phyloP scores from a whole-genome alignment of 2,797 vertebrate genomes.

The Lepus townsendii region DNA sequence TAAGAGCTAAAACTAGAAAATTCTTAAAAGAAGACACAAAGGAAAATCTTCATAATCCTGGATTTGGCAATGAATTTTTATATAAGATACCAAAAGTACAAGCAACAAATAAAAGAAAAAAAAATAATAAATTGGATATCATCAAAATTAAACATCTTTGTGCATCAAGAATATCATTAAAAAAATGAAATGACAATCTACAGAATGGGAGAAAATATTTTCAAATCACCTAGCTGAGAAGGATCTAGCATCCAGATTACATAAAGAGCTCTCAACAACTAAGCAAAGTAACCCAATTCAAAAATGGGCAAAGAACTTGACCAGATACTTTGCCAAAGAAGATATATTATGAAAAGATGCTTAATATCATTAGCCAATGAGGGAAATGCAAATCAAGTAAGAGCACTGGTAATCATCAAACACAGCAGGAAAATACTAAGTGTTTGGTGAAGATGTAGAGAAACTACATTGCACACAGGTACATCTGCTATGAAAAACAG shows the following conservation, averaged over 20 bases:
- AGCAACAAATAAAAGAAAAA: not conserved
- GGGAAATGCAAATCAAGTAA: slow-evolving; percentile 36
- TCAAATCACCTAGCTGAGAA: slow-evolving; percentile 10
- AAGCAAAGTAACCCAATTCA: not conserved
- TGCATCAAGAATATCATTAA: slow-evolving; percentile 46
- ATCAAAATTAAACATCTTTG: slow-evolving; percentile 35
- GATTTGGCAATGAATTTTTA: not conserved
- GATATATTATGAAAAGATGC: not conserved
- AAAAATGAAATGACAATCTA: slow-evolving; percentile 17
- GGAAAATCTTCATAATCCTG: not conserved
- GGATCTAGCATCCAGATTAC: not conserved
- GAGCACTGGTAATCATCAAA: not conserved
- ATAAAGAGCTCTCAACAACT: not conserved
- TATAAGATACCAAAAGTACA: not conserved
- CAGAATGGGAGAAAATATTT: not conserved
- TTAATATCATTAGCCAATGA: not conserved
- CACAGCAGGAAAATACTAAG: not conserved
- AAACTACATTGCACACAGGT: not conserved
- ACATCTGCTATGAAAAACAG: not conserved
- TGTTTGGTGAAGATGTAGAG: not conserved
- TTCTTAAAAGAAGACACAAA: not conserved
- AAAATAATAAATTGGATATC: not conserved
- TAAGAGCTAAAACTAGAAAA: not conserved
- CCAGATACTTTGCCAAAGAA: slow-evolving; percentile 26
- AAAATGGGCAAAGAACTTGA: not conserved